Percentiles rank a stretch among this genome's conserved stretches.
Conservation (phyloP, 2,113 vertebrate species). For the Phycodurus eques region DNA sequence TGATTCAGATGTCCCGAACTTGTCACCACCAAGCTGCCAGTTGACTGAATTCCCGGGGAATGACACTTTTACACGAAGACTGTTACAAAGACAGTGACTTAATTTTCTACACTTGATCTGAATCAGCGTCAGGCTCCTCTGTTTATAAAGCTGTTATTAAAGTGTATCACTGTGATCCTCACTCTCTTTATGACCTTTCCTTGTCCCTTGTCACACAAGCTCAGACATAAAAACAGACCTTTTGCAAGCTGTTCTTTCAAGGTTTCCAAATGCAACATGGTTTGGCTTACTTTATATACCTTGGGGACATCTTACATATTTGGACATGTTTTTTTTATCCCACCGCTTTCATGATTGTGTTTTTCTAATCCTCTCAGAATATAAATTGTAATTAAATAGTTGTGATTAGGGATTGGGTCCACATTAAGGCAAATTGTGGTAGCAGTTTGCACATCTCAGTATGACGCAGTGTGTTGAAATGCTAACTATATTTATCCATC, state of each 20-base stretch:
- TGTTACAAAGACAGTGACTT: constrained; percentile 22
- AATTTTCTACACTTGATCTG: constrained; percentile 14
- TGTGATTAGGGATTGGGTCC: no score
- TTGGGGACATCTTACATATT: no score
- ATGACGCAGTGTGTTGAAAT: no score
- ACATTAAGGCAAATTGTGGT: no score
- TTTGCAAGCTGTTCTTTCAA: background rate
- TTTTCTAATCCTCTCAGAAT: no score
- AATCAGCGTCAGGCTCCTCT: background rate
- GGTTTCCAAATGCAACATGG: no score
- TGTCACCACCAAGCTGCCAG: constrained; percentile 34
- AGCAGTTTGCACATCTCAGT: no score
- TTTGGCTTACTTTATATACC: background rate
- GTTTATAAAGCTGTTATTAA: constrained; percentile 43
- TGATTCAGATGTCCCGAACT: constrained; percentile 42
- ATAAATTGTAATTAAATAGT: no score
- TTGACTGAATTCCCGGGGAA: constrained; percentile 25
- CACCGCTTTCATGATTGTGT: background rate
- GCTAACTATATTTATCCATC: no score
- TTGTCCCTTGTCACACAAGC: background rate
- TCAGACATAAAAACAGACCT: background rate
- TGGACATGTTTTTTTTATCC: background rate
- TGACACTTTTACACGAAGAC: constrained; percentile 15
- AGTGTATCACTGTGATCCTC: constrained; percentile 37
- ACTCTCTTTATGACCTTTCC: background rate